A percentile compares a stretch with the other conserved stretches of the same genome.
Evolutionary conservation across 2,888 invertebrate species (phyloP).

Genomic region (Acholoe squamosa): DNA sequence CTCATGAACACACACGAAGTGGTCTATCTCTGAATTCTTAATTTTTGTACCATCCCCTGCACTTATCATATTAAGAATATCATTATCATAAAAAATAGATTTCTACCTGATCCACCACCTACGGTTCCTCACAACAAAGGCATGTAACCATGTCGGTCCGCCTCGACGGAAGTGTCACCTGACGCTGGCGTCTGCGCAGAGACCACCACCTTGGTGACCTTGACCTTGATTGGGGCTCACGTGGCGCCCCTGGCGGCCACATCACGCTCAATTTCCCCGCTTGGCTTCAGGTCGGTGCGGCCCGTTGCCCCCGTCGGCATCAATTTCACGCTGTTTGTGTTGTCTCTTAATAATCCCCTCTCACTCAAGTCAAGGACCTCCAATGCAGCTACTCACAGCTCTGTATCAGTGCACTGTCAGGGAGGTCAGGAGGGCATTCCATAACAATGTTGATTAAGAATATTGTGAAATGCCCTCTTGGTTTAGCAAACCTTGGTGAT

Average conservation of each 20-base stretch:
- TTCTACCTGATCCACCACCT: no score
- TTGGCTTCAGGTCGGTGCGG: background rate
- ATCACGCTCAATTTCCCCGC: slow-evolving; percentile 15
- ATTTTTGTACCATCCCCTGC: no score
- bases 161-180: background rate
- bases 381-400: no score
- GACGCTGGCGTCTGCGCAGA: background rate
- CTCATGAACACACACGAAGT: no score
- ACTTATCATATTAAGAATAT: no score
- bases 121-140: background rate
- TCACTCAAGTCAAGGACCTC: background rate
- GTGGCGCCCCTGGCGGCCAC: background rate
- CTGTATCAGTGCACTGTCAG: no score
- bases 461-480: no score
- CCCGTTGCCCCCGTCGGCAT: background rate
- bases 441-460: no score
- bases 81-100: no score
- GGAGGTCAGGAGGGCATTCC: no score
- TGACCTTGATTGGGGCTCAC: slow-evolving; percentile 4
- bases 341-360: slow-evolving; percentile 20
- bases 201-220: background rate
- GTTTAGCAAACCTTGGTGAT: no score
- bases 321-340: background rate
- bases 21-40: no score
- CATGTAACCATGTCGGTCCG: background rate